These are phyloP conservation scores for Emydura subglobosa DNA, from an alignment of 2,113 vertebrate species.

Conservation along the genomic window DNA sequence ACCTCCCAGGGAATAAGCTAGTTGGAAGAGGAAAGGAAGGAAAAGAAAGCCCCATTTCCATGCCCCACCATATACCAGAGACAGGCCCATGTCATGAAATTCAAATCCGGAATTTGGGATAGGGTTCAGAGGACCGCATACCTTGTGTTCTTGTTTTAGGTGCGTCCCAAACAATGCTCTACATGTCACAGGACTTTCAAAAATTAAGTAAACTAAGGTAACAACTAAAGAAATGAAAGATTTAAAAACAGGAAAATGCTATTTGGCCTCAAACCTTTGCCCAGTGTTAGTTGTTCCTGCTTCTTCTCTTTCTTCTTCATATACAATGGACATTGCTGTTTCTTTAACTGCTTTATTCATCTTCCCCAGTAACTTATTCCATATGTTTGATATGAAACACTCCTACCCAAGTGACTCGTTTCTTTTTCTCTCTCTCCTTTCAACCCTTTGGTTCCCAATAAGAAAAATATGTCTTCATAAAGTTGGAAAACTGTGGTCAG, in stretches of 20 bases:
- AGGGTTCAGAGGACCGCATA: background rate
- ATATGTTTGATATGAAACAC: background rate
- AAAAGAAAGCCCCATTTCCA: background rate
- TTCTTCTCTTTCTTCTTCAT: background rate
- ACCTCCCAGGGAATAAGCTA: background rate
- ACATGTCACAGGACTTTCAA: background rate
- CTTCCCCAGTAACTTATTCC: background rate
- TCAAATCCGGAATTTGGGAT: background rate
- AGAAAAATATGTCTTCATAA: background rate
- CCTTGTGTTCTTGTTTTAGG: background rate
- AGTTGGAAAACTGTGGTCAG: background rate
- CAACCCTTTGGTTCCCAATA: background rate
- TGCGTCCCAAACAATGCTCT: background rate
- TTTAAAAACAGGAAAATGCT: background rate
- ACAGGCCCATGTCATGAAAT: background rate
- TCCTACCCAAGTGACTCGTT: background rate
- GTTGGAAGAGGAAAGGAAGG: background rate
- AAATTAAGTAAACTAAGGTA: background rate
- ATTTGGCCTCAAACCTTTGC: background rate
- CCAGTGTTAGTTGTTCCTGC: background rate
- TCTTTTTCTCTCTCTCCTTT: background rate
- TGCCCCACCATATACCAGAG: background rate
- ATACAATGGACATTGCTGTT: background rate
- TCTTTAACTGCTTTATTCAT: background rate
- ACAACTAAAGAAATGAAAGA: background rate